Conservation (phyloP, 2,888 invertebrate species). For the Mythimna albipuncta region DNA sequence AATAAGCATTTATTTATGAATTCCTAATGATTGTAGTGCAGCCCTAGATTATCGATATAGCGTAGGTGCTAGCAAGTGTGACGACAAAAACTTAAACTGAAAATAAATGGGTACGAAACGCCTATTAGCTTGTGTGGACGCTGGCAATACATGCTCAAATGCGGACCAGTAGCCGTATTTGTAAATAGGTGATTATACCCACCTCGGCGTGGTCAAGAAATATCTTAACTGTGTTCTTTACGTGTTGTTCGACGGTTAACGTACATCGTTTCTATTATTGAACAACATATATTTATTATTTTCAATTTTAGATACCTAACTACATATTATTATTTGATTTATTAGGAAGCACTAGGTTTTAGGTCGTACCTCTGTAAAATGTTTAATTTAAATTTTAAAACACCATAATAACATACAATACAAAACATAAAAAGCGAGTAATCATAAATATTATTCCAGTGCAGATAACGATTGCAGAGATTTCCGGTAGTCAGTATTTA, state of each 20-base stretch:
- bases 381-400: background rate
- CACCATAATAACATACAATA: background rate
- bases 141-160: slow-evolving; percentile 74
- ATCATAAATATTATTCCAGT: slow-evolving; percentile 29
- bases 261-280: slow-evolving; percentile 10
- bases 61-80: slow-evolving; percentile 82
- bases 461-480: slow-evolving; percentile 46
- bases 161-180: slow-evolving; percentile 79
- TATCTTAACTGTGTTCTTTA: slow-evolving; percentile 34
- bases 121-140: slow-evolving; percentile 78
- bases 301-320: background rate
- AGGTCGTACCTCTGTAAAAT: background rate
- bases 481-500: slow-evolving; percentile 56
- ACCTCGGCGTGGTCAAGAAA: slow-evolving; percentile 62
- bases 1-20: background rate
- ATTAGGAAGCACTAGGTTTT: background rate
- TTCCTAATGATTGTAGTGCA: slow-evolving; percentile 55
- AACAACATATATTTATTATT: background rate
- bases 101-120: slow-evolving; percentile 83
- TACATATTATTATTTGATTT: background rate
- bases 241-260: slow-evolving; percentile 10
- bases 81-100: slow-evolving; percentile 84
- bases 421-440: slow-evolving; percentile 9
- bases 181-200: slow-evolving; percentile 79
- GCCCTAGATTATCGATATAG: slow-evolving; percentile 77